Conservation (phyloP, 2,797 vertebrate species). For the Channa striata region DNA sequence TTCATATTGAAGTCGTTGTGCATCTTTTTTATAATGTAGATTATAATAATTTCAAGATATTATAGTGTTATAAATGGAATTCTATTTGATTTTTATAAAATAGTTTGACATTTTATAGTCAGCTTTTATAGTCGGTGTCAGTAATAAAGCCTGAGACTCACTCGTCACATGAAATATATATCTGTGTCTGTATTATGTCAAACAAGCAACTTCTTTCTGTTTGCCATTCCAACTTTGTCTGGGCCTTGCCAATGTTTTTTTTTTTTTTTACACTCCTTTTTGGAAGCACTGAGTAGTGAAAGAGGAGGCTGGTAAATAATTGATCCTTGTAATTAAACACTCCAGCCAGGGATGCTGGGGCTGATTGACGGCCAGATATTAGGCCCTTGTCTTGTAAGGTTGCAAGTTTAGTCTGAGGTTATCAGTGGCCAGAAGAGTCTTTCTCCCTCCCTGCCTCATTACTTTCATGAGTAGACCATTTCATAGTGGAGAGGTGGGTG, state of each 20-base stretch:
- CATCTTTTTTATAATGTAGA: too few species aligned
- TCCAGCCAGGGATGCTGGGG: slow-evolving; percentile 85
- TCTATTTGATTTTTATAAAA: too few species aligned
- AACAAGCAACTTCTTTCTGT: slow-evolving; percentile 23
- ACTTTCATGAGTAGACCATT: slow-evolving; percentile 89
- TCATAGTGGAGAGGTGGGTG: slow-evolving; percentile 83
- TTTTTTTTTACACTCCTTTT: slow-evolving; percentile 77
- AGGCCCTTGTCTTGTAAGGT: slow-evolving; percentile 87
- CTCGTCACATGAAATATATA: not conserved
- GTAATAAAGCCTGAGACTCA: not conserved
- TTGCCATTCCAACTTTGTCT: slow-evolving; percentile 46
- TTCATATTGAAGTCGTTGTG: too few species aligned
- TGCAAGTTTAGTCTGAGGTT: slow-evolving; percentile 89
- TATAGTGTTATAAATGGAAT: too few species aligned
- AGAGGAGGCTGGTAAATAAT: slow-evolving; percentile 89
- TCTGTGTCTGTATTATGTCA: not conserved
- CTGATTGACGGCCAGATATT: slow-evolving; percentile 90
- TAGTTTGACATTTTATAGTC: too few species aligned
- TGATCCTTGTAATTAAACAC: slow-evolving; percentile 90
- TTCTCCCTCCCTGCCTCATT: slow-evolving; percentile 85
- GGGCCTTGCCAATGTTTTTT: slow-evolving; percentile 55
- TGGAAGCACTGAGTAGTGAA: slow-evolving; percentile 83
- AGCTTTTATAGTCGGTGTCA: too few species aligned
- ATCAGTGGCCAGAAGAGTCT: slow-evolving; percentile 86
- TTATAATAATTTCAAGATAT: too few species aligned